Evolutionary conservation across 2,113 vertebrate species (phyloP).

Genomic region (Hypanus sabinus): DNA sequence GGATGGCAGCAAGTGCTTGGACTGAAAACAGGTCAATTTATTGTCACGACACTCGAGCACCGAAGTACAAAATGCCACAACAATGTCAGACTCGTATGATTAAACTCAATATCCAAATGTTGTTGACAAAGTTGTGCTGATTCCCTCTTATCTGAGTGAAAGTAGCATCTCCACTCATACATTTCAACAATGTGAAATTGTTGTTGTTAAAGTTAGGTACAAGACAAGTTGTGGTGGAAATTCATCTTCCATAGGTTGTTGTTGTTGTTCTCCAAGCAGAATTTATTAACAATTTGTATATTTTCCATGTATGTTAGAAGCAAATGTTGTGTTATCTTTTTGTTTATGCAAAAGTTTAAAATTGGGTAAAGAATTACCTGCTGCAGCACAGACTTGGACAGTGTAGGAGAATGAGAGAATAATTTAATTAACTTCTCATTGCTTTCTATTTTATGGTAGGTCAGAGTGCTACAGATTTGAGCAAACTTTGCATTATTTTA

Average conservation of each 20-base stretch:
- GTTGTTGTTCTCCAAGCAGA: neutral
- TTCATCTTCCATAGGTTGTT: neutral
- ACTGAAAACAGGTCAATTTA: too few species aligned
- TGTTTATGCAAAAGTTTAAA: neutral
- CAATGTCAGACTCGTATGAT: too few species aligned
- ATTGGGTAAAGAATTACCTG: neutral
- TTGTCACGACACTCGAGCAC: too few species aligned
- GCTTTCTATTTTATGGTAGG: neutral
- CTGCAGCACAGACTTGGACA: neutral
- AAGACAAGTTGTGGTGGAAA: too few species aligned
- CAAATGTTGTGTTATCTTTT: neutral
- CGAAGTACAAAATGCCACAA: too few species aligned
- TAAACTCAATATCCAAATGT: too few species aligned
- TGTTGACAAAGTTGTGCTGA: too few species aligned
- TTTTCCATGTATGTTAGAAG: neutral
- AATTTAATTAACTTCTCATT: neutral
- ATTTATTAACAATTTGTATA: neutral
- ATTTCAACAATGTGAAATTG: too few species aligned
- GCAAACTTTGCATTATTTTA: neutral
- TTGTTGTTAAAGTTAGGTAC: too few species aligned
- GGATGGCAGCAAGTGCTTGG: too few species aligned
- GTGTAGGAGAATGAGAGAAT: neutral
- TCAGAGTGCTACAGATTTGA: neutral
- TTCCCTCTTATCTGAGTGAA: too few species aligned
- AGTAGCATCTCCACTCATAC: too few species aligned